Evolutionary conservation across 2,888 invertebrate species (phyloP), one percentile per base, ranked within the genome.

Genomic region (Habroteleia sp.): DNA sequence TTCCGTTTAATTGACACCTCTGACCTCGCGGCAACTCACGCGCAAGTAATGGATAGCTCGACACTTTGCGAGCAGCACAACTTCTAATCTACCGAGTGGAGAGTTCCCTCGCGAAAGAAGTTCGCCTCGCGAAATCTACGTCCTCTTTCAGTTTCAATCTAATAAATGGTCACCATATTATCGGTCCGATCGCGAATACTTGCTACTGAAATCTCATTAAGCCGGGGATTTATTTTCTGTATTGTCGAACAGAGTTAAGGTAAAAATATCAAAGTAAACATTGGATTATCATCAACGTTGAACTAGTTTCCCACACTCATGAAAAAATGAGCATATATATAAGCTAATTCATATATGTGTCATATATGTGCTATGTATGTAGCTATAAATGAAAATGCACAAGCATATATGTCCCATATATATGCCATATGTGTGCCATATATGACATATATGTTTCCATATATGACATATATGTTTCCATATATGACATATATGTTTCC

Each of bases 1-100:
- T 83, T 82, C 80, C 76, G 79, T 84, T 84, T 85, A 85, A 85
- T 84, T 85, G 85, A 84, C 84, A 83, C 82, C 83, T 83, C 78
- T 83, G 79, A 80, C 78, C 81, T 75, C 79, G 66, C 75, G 48
- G 65, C 73, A 56, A 39, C 77, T 75, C 76, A 72, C 79, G 79
- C 74, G 74, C 77, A 66, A 66, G 81, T 81, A 81, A 83, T 81
- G 79, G 78, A 81, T 82, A 80, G 79, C 78, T 77, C 77, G 77
- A 71, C 74, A 65, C 69, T 75, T 71, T 56, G 69, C 63, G 44
- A 69, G 42, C 69, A 23, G 35, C 31, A 52, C 60, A 60, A 62
- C 44, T 56, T 71, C 48, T 60, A 71, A 71, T 65, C 75, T 25
- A 27, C 35, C 31, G 13, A 10, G 3, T 20, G 25, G 7, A 6